phyloP scores from a whole-genome alignment of 2,797 vertebrate species.

The Takifugu ocellatus region DNA sequence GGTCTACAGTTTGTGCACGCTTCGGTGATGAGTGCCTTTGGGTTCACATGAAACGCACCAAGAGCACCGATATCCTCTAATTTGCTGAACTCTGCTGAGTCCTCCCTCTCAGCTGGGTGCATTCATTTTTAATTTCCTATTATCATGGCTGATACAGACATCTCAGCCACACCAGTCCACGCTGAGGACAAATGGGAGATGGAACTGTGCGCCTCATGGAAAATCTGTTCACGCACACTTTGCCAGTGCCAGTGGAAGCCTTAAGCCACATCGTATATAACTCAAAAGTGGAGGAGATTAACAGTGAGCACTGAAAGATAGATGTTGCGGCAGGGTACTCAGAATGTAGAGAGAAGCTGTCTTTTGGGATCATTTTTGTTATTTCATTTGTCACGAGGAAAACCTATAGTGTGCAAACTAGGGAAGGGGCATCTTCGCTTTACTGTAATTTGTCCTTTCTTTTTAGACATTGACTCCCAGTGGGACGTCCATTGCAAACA shows the following conservation, averaged over 20 bases:
- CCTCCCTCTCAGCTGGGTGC: conserved; percentile 16
- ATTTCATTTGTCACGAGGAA: conserved; percentile 20
- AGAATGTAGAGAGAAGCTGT: conserved; percentile 21
- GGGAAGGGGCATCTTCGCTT: conserved; percentile 26
- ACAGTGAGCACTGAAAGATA: conserved; percentile 14
- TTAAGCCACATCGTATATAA: not conserved
- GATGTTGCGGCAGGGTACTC: conserved; percentile 2
- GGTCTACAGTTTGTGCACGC: conserved; percentile 10
- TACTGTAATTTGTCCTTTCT: conserved; percentile 14
- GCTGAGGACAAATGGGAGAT: not conserved
- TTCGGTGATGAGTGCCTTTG: not conserved
- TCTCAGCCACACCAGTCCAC: conserved; percentile 2
- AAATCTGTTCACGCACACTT: conserved; percentile 9
- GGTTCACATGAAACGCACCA: too few species aligned
- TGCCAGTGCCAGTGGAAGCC: not conserved
- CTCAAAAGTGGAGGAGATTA: conserved; percentile 26
- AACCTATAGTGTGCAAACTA: conserved; percentile 21
- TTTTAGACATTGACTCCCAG: conserved; percentile 28
- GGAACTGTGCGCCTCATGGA: not conserved
- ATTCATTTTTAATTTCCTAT: conserved; percentile 27
- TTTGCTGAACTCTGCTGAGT: conserved; percentile 16
- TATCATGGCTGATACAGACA: conserved; percentile 5
- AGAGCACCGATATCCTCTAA: not conserved
- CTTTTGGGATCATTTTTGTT: conserved; percentile 21
- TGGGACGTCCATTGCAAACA: not conserved